These are phyloP conservation scores for Strigamia crassipes DNA, from an alignment of 2,888 invertebrate genomes.

Conservation along the genomic window DNA sequence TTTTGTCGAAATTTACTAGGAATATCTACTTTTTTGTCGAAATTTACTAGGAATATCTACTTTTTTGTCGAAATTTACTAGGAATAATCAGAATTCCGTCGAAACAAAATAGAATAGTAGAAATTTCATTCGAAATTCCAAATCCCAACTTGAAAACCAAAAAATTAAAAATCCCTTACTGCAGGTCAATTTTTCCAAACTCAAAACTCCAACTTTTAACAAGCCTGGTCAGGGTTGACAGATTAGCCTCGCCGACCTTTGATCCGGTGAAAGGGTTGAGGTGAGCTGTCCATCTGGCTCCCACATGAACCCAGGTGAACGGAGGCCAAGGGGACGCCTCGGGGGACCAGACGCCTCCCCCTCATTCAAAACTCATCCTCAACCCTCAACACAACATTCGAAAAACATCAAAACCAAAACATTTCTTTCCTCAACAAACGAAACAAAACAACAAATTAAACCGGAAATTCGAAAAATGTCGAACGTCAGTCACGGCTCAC, in stretches of 20 bases:
- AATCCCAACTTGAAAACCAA: too few species aligned
- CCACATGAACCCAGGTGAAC: conserved; percentile 13
- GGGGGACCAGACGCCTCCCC: neutral
- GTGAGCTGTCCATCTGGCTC: conserved; percentile 22
- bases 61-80: too few species aligned
- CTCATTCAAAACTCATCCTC: conserved; percentile 12
- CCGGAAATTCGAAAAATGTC: too few species aligned
- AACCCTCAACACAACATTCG: neutral
- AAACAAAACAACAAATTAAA: too few species aligned
- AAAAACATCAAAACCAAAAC: neutral
- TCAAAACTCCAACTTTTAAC: neutral
- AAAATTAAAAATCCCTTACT: too few species aligned
- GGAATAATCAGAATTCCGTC: too few species aligned
- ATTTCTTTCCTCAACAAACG: neutral
- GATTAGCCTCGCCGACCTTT: conserved; percentile 14
- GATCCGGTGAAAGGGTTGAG: conserved; percentile 30
- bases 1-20: too few species aligned
- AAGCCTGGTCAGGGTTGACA: conserved; percentile 8
- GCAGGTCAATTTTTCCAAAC: too few species aligned
- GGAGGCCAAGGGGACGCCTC: conserved; percentile 22
- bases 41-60: too few species aligned
- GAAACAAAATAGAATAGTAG: too few species aligned
- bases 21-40: too few species aligned
- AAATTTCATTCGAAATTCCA: too few species aligned
- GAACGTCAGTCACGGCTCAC: neutral